These are phyloP conservation scores for Donacobius atricapilla DNA, from an alignment of 2,113 vertebrate genomes.

Conservation along the genomic window DNA sequence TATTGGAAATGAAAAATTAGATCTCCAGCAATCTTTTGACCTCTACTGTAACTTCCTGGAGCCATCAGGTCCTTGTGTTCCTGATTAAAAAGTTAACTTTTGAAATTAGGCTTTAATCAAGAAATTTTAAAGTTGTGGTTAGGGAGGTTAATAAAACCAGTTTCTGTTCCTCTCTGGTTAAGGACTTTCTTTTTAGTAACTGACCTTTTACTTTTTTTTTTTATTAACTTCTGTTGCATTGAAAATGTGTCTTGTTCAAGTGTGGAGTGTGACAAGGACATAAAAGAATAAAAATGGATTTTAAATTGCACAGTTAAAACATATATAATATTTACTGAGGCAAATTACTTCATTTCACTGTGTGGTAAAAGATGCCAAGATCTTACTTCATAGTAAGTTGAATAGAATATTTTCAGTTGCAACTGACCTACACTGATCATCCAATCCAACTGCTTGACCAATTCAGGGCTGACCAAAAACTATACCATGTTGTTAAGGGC, in stretches of 20 bases:
- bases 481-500: not conserved
- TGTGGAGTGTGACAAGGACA: not conserved
- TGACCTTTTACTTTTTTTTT: not conserved
- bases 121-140: not conserved
- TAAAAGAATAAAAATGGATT: not conserved
- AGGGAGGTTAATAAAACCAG: constrained; percentile 3
- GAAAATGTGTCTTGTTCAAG: not conserved
- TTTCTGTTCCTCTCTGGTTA: not conserved
- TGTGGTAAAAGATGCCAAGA: not conserved
- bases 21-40: constrained; percentile 42
- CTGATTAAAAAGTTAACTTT: constrained; percentile 39
- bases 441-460: not conserved
- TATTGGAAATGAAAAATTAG: constrained; percentile 39
- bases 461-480: not conserved
- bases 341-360: not conserved
- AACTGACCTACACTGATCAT: not conserved
- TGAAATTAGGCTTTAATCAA: constrained; percentile 43
- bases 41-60: constrained; percentile 35
- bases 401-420: not conserved
- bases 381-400: not conserved
- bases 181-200: not conserved
- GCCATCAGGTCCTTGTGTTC: not conserved
- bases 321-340: not conserved
- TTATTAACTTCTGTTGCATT: not conserved
- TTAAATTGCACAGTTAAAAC: not conserved